Percentiles rank a stretch among this genome's conserved stretches.
Conservation (phyloP, 2,113 vertebrate species). For the Oncorhynchus masou region DNA sequence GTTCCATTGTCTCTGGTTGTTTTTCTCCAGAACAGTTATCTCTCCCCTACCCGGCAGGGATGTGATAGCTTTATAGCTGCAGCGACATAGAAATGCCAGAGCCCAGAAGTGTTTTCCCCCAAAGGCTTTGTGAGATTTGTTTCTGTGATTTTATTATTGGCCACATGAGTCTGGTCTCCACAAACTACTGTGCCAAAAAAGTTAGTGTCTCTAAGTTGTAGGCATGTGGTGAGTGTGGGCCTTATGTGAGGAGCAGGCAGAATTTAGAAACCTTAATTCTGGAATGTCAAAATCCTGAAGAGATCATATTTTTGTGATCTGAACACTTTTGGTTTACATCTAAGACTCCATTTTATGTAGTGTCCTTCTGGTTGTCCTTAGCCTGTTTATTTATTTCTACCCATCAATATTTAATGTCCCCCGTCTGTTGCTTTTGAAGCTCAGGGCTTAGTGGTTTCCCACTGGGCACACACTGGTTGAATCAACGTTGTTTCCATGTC, state of each 20-base stretch:
- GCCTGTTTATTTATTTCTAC: background rate
- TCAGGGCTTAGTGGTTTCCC: no score
- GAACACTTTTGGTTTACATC: no score
- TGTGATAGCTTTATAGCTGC: slow-evolving; percentile 53
- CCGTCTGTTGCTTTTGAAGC: no score
- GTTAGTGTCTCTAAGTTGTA: background rate
- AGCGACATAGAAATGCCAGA: slow-evolving; percentile 41
- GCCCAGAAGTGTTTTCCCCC: background rate
- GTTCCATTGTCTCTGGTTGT: slow-evolving; percentile 70
- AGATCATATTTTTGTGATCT: background rate
- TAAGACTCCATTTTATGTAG: background rate
- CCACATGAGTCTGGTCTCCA: background rate
- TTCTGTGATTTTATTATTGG: background rate
- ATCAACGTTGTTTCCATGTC: no score
- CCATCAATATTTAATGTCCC: no score
- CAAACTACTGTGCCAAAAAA: background rate
- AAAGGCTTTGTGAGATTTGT: background rate
- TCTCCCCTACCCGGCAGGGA: slow-evolving; percentile 56
- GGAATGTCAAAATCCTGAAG: background rate
- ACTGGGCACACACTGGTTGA: no score
- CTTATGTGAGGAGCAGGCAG: background rate
- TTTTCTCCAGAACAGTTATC: slow-evolving; percentile 67
- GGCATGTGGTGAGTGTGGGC: background rate
- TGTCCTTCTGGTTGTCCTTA: background rate
- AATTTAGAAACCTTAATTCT: background rate